Percentiles rank a stretch among this genome's conserved stretches.
phyloP scores from a whole-genome alignment of 2,797 vertebrate genomes.

The Helarctos malayanus region DNA sequence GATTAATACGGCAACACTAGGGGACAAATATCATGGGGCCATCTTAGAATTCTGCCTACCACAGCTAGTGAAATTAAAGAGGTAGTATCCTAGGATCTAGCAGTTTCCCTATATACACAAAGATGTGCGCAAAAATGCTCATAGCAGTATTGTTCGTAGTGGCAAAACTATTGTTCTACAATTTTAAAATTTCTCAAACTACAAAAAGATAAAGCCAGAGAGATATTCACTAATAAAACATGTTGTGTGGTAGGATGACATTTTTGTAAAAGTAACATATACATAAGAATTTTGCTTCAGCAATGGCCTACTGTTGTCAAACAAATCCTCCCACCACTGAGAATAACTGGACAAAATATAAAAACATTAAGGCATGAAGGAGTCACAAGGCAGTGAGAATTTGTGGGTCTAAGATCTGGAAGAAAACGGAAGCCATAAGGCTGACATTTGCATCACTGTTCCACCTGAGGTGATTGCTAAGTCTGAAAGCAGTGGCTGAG shows the following conservation, averaged over 20 bases:
- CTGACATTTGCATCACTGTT: slow-evolving; percentile 28
- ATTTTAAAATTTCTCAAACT: slow-evolving; percentile 52
- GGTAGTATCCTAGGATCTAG: neutral
- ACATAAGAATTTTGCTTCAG: slow-evolving; percentile 38
- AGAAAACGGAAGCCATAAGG: neutral
- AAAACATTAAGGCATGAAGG: slow-evolving; percentile 12
- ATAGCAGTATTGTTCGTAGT: neutral
- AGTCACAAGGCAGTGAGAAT: slow-evolving; percentile 12
- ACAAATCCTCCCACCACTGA: neutral
- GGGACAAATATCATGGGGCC: neutral
- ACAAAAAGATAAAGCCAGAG: slow-evolving; percentile 28
- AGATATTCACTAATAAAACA: slow-evolving; percentile 57
- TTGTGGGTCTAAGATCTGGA: neutral
- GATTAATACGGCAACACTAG: neutral
- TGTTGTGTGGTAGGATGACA: neutral
- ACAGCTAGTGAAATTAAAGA: slow-evolving; percentile 47
- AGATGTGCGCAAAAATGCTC: neutral
- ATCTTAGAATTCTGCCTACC: slow-evolving; percentile 46
- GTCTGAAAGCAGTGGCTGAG: slow-evolving; percentile 33
- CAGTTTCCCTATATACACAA: neutral
- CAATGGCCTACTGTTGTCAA: neutral
- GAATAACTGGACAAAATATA: slow-evolving; percentile 25
- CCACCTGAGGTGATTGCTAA: neutral
- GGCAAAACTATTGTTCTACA: slow-evolving; percentile 47
- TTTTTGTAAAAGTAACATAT: slow-evolving; percentile 49